Conservation (phyloP, 2,888 invertebrate genomes). For the Busseola fusca region DNA sequence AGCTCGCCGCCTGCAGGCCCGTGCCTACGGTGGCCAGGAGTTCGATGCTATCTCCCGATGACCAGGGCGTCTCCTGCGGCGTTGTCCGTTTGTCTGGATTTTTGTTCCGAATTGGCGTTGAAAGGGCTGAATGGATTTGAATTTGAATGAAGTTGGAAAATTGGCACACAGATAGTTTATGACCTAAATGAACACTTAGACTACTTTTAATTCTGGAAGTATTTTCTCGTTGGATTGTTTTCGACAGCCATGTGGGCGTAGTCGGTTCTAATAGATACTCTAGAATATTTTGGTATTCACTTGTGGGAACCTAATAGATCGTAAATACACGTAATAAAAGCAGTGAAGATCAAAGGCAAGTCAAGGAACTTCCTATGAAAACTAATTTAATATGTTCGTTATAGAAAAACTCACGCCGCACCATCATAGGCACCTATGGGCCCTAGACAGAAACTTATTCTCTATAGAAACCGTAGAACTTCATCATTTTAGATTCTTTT, state of each 20-base stretch:
- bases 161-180: neutral
- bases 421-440: too few relatives aligned
- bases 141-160: too few relatives aligned
- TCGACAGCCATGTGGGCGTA: neutral
- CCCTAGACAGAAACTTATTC: neutral
- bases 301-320: neutral
- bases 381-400: neutral
- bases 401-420: neutral
- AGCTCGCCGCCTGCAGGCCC: too few relatives aligned
- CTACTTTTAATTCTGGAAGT: neutral
- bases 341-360: neutral
- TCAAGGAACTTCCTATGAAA: neutral
- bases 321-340: neutral
- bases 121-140: neutral
- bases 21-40: too few relatives aligned
- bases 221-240: neutral
- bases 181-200: neutral
- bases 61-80: too few relatives aligned
- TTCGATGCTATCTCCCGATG: too few relatives aligned
- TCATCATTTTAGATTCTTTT: too few relatives aligned
- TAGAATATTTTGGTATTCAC: constrained; percentile 1
- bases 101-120: neutral
- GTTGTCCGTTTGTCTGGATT: neutral
- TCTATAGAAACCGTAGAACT: too few relatives aligned
- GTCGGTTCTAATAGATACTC: too few relatives aligned